Evolutionary conservation across 2,888 invertebrate genomes (phyloP).

Genomic region (Ormia ochracea): DNA sequence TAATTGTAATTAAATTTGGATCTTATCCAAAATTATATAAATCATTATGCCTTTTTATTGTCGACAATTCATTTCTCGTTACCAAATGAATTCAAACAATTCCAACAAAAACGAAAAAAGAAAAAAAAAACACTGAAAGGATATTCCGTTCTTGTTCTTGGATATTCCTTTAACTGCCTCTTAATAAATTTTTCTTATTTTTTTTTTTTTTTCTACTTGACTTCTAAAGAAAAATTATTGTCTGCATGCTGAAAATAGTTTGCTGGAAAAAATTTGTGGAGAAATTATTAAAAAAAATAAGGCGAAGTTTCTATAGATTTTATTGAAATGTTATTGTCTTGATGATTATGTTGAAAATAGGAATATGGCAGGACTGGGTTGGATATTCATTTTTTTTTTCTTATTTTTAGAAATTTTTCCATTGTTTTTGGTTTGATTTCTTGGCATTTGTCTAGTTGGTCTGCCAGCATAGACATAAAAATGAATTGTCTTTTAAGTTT

Average conservation of each 20-base stretch:
- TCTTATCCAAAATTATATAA: slow-evolving; percentile 72
- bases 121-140: too few species aligned
- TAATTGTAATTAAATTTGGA: slow-evolving; percentile 74
- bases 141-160: slow-evolving; percentile 31
- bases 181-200: slow-evolving; percentile 12
- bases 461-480: slow-evolving; percentile 45
- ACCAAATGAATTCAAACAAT: slow-evolving; percentile 17
- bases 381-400: neutral
- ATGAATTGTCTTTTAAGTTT: slow-evolving; percentile 54
- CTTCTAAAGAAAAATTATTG: slow-evolving; percentile 17
- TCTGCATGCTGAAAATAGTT: slow-evolving; percentile 42
- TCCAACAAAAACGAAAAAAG: neutral
- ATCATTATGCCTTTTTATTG: slow-evolving; percentile 63
- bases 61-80: slow-evolving; percentile 50
- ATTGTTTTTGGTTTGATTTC: slow-evolving; percentile 14
- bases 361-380: slow-evolving; percentile 24
- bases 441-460: slow-evolving; percentile 59
- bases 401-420: neutral
- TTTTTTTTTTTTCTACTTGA: slow-evolving; percentile 16
- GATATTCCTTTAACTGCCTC: slow-evolving; percentile 6
- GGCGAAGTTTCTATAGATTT: slow-evolving; percentile 44
- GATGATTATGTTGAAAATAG: slow-evolving; percentile 51
- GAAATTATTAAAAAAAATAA: slow-evolving; percentile 8
- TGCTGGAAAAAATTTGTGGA: neutral
- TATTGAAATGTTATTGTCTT: slow-evolving; percentile 62